phyloP scores from a whole-genome alignment of 2,113 vertebrate species.

The Tragelaphus buxtoni region DNA sequence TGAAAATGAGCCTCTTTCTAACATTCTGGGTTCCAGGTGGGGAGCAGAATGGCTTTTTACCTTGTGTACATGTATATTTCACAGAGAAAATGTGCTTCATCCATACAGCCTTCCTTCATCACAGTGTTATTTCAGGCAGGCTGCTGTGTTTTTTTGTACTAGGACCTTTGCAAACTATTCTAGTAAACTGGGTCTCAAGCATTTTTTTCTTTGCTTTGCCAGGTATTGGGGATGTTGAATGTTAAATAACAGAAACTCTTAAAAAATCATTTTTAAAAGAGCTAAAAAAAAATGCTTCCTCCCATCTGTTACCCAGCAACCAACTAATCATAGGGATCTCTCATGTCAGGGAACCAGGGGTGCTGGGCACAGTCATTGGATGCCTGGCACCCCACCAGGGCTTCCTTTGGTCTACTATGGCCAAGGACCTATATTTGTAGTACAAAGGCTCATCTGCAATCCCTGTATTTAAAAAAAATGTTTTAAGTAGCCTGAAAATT shows the following conservation, averaged over 20 bases:
- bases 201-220: neutral
- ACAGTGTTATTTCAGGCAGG: neutral
- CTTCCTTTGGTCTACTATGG: neutral
- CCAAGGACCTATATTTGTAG: neutral
- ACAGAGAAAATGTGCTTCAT: neutral
- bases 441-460: neutral
- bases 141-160: too few relatives aligned
- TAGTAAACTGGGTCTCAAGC: neutral
- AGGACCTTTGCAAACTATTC: too few relatives aligned
- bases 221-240: neutral
- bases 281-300: neutral
- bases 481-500: neutral
- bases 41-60: neutral
- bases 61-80: neutral
- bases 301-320: neutral
- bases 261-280: neutral
- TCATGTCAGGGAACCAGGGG: neutral
- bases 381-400: neutral
- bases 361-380: neutral
- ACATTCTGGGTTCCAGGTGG: neutral
- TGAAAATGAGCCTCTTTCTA: neutral
- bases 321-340: neutral
- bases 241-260: neutral
- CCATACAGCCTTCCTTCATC: neutral
- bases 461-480: neutral